Percentiles rank a stretch among this genome's conserved stretches.
Evolutionary conservation across 2,113 vertebrate genomes (phyloP).

Genomic region (Coregonus clupeaformis): DNA sequence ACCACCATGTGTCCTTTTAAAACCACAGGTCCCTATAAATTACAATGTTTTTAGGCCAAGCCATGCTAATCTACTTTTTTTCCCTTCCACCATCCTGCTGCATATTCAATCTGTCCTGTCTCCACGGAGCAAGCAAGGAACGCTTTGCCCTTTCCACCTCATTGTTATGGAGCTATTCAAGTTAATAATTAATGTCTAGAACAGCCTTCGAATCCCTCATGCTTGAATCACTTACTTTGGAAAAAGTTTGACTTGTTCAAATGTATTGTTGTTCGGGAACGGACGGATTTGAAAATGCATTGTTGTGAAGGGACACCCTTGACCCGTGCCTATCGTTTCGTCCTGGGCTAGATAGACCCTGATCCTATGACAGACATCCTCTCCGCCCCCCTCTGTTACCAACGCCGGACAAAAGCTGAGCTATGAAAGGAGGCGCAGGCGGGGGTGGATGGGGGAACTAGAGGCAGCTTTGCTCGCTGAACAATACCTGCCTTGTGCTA

Average conservation of each 20-base stretch:
- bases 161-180: slow-evolving; percentile 43
- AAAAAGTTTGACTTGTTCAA: slow-evolving; percentile 46
- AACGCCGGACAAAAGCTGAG: slow-evolving; percentile 24
- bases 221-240: slow-evolving; percentile 16
- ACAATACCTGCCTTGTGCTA: slow-evolving; percentile 73
- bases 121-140: slow-evolving; percentile 16
- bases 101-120: slow-evolving; percentile 28
- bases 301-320: slow-evolving; percentile 46
- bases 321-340: slow-evolving; percentile 59
- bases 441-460: slow-evolving; percentile 21
- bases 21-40: background rate
- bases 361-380: slow-evolving; percentile 49
- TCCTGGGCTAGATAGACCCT: slow-evolving; percentile 59
- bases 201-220: slow-evolving; percentile 22
- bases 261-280: slow-evolving; percentile 17
- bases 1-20: slow-evolving; percentile 5
- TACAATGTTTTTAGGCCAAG: background rate
- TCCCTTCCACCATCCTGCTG: slow-evolving; percentile 16
- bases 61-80: slow-evolving; percentile 16
- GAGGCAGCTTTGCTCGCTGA: slow-evolving; percentile 55
- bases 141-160: slow-evolving; percentile 29
- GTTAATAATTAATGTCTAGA: slow-evolving; percentile 45
- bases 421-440: slow-evolving; percentile 45
- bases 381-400: slow-evolving; percentile 33
- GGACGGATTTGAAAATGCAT: slow-evolving; percentile 29